Conservation (phyloP, 1,140 invertebrate species). For the Sinella curviseta region DNA sequence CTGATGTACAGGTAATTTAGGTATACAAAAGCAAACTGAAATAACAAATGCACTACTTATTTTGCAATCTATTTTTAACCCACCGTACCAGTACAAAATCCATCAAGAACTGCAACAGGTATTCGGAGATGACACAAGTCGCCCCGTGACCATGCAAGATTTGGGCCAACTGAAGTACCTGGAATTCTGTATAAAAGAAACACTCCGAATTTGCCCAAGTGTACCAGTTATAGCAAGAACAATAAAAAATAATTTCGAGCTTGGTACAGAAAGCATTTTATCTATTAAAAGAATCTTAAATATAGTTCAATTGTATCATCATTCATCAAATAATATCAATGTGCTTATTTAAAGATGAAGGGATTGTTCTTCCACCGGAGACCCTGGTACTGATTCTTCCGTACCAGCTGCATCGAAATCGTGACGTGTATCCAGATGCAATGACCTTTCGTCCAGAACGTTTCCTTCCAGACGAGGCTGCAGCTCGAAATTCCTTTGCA, state of each 20-base stretch:
- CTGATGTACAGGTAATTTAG: conserved; percentile 11
- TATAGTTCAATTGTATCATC: background rate
- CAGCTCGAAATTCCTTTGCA: conserved; percentile 46
- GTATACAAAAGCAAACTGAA: too few species aligned
- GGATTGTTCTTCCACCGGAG: background rate
- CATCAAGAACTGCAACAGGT: conserved; percentile 53
- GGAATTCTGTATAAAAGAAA: conserved; percentile 67
- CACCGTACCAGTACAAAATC: conserved; percentile 35
- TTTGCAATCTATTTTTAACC: background rate
- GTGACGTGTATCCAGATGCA: conserved; percentile 59
- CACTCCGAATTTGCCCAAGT: conserved; percentile 63
- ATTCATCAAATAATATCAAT: background rate
- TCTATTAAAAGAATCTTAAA: background rate
- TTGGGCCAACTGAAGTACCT: conserved; percentile 62
- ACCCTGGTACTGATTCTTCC: background rate
- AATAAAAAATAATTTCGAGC: conserved; percentile 4
- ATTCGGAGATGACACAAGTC: conserved; percentile 49
- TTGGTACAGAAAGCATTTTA: conserved; percentile 10
- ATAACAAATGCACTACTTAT: too few species aligned
- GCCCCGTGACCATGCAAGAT: conserved; percentile 55
- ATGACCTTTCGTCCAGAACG: conserved; percentile 61
- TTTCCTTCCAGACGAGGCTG: conserved; percentile 58
- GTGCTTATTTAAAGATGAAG: conserved; percentile 1
- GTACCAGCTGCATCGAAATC: conserved; percentile 58
- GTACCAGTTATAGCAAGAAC: conserved; percentile 62